These are phyloP conservation scores for Petrophora chlorosata DNA, from an alignment of 2,888 invertebrate genomes.

Conservation along the genomic window DNA sequence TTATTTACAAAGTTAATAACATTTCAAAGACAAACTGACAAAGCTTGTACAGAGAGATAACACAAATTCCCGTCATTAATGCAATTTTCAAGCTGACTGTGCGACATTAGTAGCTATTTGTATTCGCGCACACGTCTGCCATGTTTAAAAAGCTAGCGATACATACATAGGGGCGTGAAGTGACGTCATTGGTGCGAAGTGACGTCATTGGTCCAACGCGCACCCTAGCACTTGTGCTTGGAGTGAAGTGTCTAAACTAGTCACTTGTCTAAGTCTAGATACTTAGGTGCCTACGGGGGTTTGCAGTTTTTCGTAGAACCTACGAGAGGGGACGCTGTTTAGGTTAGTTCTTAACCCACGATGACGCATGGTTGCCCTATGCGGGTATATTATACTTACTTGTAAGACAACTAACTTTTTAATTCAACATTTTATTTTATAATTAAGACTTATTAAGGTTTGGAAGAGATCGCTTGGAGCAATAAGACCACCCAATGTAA, in stretches of 20 bases:
- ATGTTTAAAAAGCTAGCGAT: conserved; percentile 50
- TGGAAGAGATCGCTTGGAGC: too few relatives aligned
- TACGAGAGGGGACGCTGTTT: too few relatives aligned
- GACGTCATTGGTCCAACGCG: conserved; percentile 76
- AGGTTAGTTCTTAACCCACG: too few relatives aligned
- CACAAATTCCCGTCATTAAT: conserved; percentile 22
- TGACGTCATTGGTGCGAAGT: conserved; percentile 71
- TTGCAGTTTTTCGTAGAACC: background rate
- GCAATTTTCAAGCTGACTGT: conserved; percentile 39
- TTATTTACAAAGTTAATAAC: conserved; percentile 22
- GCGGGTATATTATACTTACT: too few relatives aligned
- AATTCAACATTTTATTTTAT: too few relatives aligned
- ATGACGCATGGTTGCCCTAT: too few relatives aligned
- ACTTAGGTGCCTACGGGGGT: conserved; percentile 9
- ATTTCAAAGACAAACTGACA: conserved; percentile 14
- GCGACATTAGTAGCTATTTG: conserved; percentile 46
- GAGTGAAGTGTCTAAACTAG: conserved; percentile 33
- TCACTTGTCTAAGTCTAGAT: conserved; percentile 30
- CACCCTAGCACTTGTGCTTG: conserved; percentile 51
- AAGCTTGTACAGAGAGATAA: conserved; percentile 21
- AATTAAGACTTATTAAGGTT: too few relatives aligned
- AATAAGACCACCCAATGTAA: too few relatives aligned
- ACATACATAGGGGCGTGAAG: conserved; percentile 50
- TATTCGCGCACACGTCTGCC: conserved; percentile 52
- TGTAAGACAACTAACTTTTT: too few relatives aligned